phyloP scores from a whole-genome alignment of 35 echinoderm and acorn worm species.

The Patiria miniata region DNA sequence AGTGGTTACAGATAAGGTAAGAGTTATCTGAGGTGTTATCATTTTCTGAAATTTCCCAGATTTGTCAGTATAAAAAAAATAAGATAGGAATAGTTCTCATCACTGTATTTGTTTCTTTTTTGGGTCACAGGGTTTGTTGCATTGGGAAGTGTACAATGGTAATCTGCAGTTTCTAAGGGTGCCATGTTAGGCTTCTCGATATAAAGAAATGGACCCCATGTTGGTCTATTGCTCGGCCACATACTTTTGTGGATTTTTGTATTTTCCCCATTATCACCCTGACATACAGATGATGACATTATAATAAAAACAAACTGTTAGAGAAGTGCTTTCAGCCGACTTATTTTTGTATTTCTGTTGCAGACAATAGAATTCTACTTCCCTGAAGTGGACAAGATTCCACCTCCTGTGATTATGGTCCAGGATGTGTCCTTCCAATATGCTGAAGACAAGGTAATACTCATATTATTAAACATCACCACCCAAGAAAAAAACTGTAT shows the following conservation, averaged over 20 bases:
- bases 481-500: not conserved
- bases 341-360: too few relatives aligned
- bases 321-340: too few relatives aligned
- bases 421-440: slow-evolving; percentile 93
- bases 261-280: too few relatives aligned
- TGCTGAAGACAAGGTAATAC: slow-evolving; percentile 90
- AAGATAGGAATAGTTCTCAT: not conserved
- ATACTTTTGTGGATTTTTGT: too few relatives aligned
- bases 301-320: too few relatives aligned
- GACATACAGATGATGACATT: too few relatives aligned
- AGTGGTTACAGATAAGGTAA: slow-evolving; percentile 87
- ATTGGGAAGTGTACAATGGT: not conserved
- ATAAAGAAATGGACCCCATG: too few relatives aligned
- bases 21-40: not conserved
- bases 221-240: too few relatives aligned
- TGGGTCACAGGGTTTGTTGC: not conserved
- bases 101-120: not conserved
- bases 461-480: not conserved
- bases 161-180: too few relatives aligned
- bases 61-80: too few relatives aligned
- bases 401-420: slow-evolving; percentile 94
- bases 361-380: slow-evolving; percentile 95
- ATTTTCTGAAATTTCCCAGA: too few relatives aligned
- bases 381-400: slow-evolving; percentile 75
- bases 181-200: too few relatives aligned